Evolutionary conservation across 2,888 invertebrate genomes (phyloP), one percentile per base, ranked within the genome.

Genomic region (Campoplex nolae): DNA sequence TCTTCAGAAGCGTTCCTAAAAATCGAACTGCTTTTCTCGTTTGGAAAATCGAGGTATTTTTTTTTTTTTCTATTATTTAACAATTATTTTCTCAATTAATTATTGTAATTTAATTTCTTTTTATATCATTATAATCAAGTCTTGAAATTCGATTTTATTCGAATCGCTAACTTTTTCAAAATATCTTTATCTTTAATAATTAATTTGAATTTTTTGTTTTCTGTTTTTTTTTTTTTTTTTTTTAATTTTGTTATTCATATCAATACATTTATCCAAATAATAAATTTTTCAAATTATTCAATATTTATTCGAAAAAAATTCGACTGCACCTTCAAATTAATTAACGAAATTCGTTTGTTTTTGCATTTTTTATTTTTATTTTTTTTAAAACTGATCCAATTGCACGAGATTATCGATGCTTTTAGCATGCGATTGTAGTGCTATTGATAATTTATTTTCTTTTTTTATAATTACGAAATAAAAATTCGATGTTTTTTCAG

Each of bases 11-110:
- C 90, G 96, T 98, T 86, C 96, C 97, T 54, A 97, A 96, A 92
- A 97, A 97, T 93, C 96, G 96, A 88, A 96, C 97, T 54, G 96
- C 97, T 79, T 98, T 99, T 95, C 96, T 97, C 88, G 96, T 98
- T 84, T 99, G 98, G 98, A 96, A 97, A 94, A 96, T 99, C 88
- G 98, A 98, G 96, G 98, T 98, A 95, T 4, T 23, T 23, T 23
- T 95, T 23, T 23, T 23, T 95, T 95, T 73, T 23, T 8, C 56
- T 35, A 4, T 42, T 56, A 45, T 56, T 67, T 6, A n/a, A 16
- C 68, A 54, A 54, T 38, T 18, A 16, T 8, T 73, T 38, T 58
- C 16, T 13, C 8, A 45, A 65, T 79, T 65, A 13, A 11, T 58
- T 13, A 28, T 32, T 13, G 4, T 13, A 58, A 58, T 13, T 28